phyloP scores from a whole-genome alignment of 2,888 invertebrate species.

The Hedychridium roseum region DNA sequence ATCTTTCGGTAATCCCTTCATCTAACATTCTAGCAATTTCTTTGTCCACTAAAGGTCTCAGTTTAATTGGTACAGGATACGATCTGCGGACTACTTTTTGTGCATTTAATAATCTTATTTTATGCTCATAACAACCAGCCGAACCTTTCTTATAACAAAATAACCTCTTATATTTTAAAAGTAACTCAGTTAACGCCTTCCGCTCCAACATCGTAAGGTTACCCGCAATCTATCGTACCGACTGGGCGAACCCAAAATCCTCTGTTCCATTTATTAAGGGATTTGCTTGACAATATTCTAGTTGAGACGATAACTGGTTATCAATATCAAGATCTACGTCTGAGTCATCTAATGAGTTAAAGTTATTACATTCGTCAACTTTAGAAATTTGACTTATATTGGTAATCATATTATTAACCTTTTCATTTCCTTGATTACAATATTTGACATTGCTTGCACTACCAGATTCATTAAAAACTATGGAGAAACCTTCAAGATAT shows the following conservation, averaged over 20 bases:
- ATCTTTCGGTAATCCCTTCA: neutral
- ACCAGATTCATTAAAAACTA: no score
- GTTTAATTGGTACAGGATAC: neutral
- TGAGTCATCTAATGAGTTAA: neutral
- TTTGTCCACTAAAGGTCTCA: neutral
- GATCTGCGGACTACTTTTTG: neutral
- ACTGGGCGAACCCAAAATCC: neutral
- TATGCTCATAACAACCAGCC: slow-evolving; percentile 2
- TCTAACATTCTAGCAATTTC: neutral
- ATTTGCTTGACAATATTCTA: neutral
- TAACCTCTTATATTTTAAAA: neutral
- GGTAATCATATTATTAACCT: neutral
- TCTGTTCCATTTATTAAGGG: neutral
- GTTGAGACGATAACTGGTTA: no score
- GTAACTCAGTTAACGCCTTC: neutral
- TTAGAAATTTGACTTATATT: neutral
- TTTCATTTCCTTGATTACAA: neutral
- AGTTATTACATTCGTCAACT: neutral
- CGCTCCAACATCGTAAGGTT: neutral
- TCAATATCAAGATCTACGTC: neutral
- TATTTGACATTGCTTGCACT: neutral
- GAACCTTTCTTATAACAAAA: neutral
- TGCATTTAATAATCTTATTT: neutral
- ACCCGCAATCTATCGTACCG: neutral
- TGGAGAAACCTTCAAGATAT: no score